Evolutionary conservation across 2,797 vertebrate species (phyloP), one percentile per base, ranked within the genome.

Genomic region (Acrossocheilus wenchowensis): DNA sequence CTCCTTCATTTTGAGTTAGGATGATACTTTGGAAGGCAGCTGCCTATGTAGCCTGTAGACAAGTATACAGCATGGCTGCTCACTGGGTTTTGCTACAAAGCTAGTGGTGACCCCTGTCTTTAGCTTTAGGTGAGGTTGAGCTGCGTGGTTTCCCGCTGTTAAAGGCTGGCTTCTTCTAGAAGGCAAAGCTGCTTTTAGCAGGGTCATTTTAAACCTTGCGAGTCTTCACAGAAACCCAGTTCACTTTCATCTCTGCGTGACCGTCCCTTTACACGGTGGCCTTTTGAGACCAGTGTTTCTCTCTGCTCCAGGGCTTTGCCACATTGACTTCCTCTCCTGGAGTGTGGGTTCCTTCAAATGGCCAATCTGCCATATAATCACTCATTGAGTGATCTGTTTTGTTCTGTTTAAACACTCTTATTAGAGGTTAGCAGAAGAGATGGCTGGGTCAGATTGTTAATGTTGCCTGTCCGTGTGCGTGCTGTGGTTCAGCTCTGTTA

Each of bases 401-500:
- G 85, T 92, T 92, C 82, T 66, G 54, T 87, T 90, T 93, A 90
- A 93, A 92, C 91, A 66, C 64, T 57, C 26, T 69, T 90, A 90
- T 87, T 82, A 85, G 79, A 92, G 93, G 94, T 94, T 93, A 78
- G 88, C 94, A 93, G 92, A 89, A 85, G 81, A 89, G 82, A 82
- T 84, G 54, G 41, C 57, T 88, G 90, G 89, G 85, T 91, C 92
- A 92, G 91, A 93, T 93, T 92, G 83, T 88, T 89, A 91, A 85
- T 85, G 90, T 91, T 92, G 92, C 92, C 78, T 81, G 83, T 91
- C 43, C 62, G 21, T 81, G 81, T 83, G 52, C 50, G 30, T 69
- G 62, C 92, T 93, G 92, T 91, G 91, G 92, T 93, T 94, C 89
- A 91, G 90, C 82, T 87, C 73, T 94, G 91, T 92, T 93, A 92